Conservation (phyloP, 2,888 invertebrate genomes). For the Toxonevra muliebris region DNA sequence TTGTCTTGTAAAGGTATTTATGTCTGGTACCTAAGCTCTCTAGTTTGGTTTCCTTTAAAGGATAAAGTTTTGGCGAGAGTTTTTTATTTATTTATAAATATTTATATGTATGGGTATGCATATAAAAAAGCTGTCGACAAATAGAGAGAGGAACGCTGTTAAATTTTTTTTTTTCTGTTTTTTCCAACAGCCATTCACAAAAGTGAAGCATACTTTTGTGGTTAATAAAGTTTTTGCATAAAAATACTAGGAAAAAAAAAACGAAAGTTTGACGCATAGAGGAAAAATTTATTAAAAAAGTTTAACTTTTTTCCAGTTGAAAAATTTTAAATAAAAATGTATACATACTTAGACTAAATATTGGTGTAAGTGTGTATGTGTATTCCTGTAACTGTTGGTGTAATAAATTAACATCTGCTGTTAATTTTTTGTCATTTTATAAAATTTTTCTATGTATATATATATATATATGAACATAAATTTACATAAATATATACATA, state of each 20-base stretch:
- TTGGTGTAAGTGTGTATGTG: too few species aligned
- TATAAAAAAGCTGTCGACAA: neutral
- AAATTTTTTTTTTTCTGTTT: neutral
- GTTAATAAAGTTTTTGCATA: neutral
- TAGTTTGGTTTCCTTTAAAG: neutral
- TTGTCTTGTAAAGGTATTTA: too few species aligned
- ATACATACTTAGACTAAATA: too few species aligned
- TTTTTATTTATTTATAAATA: neutral
- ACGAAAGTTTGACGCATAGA: neutral
- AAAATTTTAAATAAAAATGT: too few species aligned
- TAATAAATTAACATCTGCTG: too few species aligned
- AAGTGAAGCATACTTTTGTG: constrained; percentile 1
- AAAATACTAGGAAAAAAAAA: neutral
- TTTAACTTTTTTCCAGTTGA: too few species aligned
- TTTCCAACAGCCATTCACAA: neutral
- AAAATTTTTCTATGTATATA: too few species aligned
- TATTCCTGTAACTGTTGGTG: too few species aligned
- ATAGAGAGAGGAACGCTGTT: neutral
- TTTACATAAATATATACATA: too few species aligned
- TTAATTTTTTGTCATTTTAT: too few species aligned
- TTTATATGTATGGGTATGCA: neutral
- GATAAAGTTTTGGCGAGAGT: neutral
- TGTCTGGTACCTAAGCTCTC: too few species aligned
- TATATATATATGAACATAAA: too few species aligned
- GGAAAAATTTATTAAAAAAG: neutral